Evolutionary conservation across 1,140 invertebrate genomes (phyloP).

Genomic region (Orussus abietinus): DNA sequence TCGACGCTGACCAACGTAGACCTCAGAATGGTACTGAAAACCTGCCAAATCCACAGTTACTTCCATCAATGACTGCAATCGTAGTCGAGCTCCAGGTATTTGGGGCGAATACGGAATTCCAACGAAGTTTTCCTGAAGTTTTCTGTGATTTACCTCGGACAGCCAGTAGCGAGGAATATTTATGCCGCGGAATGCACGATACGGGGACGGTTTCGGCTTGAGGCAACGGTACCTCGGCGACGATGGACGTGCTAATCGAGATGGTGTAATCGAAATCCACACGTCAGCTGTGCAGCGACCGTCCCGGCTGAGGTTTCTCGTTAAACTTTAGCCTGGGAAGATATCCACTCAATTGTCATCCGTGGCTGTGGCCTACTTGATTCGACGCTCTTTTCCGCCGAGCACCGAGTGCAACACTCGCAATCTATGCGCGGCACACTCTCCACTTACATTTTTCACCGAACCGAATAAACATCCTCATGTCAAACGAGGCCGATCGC

Average conservation of each 20-base stretch:
- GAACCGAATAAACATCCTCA: constrained; percentile 32
- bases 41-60: too few relatives aligned
- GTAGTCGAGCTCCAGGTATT: too few relatives aligned
- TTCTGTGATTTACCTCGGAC: constrained; percentile 29
- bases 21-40: too few relatives aligned
- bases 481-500: constrained; percentile 32
- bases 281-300: constrained; percentile 5
- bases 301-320: constrained; percentile 1
- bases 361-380: constrained; percentile 49
- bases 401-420: constrained; percentile 17
- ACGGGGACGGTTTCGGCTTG: constrained; percentile 30
- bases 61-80: too few relatives aligned
- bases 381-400: constrained; percentile 32
- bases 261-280: not conserved
- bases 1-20: too few relatives aligned
- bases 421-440: constrained; percentile 18
- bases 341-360: constrained; percentile 47
- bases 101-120: too few relatives aligned
- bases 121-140: constrained; percentile 12
- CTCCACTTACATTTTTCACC: constrained; percentile 28
- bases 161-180: constrained; percentile 28
- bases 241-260: not conserved
- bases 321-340: constrained; percentile 20
- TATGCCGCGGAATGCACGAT: constrained; percentile 26
- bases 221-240: too few relatives aligned